Evolutionary conservation across 1,140 invertebrate species (phyloP), one percentile per base, ranked within the genome.

Genomic region (Hycleus cichorii): DNA sequence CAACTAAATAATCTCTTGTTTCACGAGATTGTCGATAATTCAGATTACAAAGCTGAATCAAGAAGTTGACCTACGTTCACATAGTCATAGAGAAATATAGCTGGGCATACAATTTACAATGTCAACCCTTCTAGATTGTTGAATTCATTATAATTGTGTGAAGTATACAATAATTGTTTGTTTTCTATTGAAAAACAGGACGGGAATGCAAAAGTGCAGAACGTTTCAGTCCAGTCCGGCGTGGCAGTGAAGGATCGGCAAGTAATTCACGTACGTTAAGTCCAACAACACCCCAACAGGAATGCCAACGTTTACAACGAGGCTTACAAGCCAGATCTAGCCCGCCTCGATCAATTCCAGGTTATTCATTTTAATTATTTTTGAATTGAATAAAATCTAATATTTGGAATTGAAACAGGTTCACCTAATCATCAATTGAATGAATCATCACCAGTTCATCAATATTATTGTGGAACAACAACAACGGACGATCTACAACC

Each of bases 181-280:
- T 42, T 42, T 42, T 4, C 10, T 10, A 7, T 42, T 5, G 40
- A 10, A 39, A 39, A 39, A 10, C 38, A 80, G 80, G 78, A 2
- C 73, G 80, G 3, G 79, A 81, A 62, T 69, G 67, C 32, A 73
- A 74, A 83, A 73, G 74, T 75, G 46, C 80, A 39, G 91, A 93
- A 75, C 80, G 93, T 51, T 96, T 92, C 72, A 93, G 90, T 58
- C 92, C 91, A 1, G 92, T 95, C 9, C 80, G 94, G 43, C 79
- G 94, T 63, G 92, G 92, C 27, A 92, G 89, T 58, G 93, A 94
- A 76, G 88, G 86, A 32, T 82, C 79, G 0, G 76, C 68, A 63
- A 78, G 73, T 63, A 78, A 75, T 69, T 82, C 72, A 73, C 83
- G 77, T 51, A 83, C 75, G 66, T 75, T 74, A 57, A 75, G 49